These are phyloP conservation scores for Galago senegalensis DNA, from an alignment of 2,797 vertebrate genomes.

Conservation along the genomic window DNA sequence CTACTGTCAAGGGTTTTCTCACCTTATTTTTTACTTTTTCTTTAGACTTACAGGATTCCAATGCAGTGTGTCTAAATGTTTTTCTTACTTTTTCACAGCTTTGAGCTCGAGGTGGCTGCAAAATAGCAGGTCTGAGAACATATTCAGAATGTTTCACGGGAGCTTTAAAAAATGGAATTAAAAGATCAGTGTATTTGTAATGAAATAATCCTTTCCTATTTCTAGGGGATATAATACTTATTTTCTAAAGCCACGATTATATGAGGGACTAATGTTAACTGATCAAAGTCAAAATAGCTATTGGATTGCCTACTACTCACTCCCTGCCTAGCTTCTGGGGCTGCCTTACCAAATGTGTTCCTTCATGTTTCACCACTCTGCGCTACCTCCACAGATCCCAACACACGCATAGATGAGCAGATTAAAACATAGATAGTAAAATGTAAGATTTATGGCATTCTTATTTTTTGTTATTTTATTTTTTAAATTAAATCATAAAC, in stretches of 20 bases:
- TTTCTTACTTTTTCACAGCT: constrained; percentile 58
- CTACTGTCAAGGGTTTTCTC: constrained; percentile 44
- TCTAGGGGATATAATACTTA: background rate
- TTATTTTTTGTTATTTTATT: background rate
- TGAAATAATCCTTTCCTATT: constrained; percentile 3
- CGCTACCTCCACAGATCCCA: background rate
- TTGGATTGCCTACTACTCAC: background rate
- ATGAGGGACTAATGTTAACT: background rate
- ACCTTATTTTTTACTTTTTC: constrained; percentile 82
- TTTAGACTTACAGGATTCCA: constrained; percentile 69
- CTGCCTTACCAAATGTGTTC: constrained; percentile 17
- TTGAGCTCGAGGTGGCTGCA: constrained; percentile 87
- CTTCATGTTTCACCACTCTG: background rate
- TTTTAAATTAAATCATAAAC: too few species aligned
- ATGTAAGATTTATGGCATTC: background rate
- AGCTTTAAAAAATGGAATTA: constrained; percentile 85
- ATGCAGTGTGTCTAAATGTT: constrained; percentile 58
- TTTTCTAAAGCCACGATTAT: constrained; percentile 26
- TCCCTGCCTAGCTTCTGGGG: background rate
- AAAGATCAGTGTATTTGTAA: constrained; percentile 59
- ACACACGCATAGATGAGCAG: background rate
- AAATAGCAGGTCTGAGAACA: constrained; percentile 89
- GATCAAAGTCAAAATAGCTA: background rate
- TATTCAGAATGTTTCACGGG: constrained; percentile 78
- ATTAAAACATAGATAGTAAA: constrained; percentile 3